Base-by-base conservation (phyloP, 2,888 invertebrate genomes). In the Cheilosia variabilis region DNA sequence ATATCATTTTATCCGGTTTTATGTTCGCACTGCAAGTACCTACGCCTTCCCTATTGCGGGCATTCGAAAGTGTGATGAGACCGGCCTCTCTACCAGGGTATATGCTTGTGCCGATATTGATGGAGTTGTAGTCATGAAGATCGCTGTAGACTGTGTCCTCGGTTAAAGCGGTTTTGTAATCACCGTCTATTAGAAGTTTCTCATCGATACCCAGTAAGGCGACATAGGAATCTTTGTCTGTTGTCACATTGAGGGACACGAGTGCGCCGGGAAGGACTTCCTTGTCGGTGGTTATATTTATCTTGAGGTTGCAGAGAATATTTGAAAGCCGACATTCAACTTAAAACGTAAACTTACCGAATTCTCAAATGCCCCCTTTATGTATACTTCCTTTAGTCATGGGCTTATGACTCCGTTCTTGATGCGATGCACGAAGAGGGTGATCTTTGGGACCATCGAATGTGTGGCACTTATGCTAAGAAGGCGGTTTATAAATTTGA, bases 201-300 rank as follows among this genome's bases (percentile, higher is more conserved):
- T 96, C 95, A 91, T 98, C 98, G 4, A 97, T 95, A 0, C 96
- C 98, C 87, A 98, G 92, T 27, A 98, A 92, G 1, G 96, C 97
- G 10, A 97, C 95, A 87, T 95, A 95, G 0, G 98, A 96, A 88
- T 96, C 96, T 0, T 96, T 95, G 89, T 96, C 96, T 0, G 98
- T 95, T 13, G 94, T 93, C 24, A 98, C 95, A 0, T 94, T 93
- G n/a, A 98, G 93, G 88, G 96, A 95, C 1, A 97, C 94, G 72
- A 95, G 93, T 7, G 95, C 94, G 63, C 96, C 96, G 0, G 97
- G 97, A 72, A 94, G 94, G 0, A 95, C 94, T 90, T 95, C 94
- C 2, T 93, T 92, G 0, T 94, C 93, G 13, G 87, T 53, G 1
- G 43, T 27, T 6, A 88, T 72, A 27, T 75, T 50, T 45, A 88